phyloP scores from a whole-genome alignment of 2,797 vertebrate species.

The Hoplostethus mediterraneus region DNA sequence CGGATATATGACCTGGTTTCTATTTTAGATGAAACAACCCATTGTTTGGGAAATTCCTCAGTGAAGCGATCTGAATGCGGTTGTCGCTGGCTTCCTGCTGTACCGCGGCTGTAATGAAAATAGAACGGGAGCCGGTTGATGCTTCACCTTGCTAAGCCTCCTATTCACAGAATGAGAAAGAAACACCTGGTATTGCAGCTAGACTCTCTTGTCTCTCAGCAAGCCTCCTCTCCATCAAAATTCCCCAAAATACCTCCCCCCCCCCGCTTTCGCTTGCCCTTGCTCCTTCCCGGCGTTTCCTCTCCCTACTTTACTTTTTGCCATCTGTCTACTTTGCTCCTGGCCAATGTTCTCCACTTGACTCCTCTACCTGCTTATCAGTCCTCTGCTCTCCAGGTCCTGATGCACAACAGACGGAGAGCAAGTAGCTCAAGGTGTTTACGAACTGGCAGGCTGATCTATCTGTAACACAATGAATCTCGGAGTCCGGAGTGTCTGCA shows the following conservation, averaged over 20 bases:
- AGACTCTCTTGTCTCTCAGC: conserved; percentile 21
- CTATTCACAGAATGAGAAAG: conserved; percentile 34
- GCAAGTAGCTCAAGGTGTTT: conserved; percentile 25
- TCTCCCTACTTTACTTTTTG: conserved; percentile 14
- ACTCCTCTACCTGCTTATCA: conserved; percentile 37
- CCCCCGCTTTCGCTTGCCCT: neutral
- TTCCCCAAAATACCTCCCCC: conserved; percentile 2
- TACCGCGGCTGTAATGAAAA: conserved; percentile 17
- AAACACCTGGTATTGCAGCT: conserved; percentile 9
- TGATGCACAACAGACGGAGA: conserved; percentile 25
- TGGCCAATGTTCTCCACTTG: conserved; percentile 28
- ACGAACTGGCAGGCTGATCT: conserved; percentile 17
- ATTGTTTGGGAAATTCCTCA: conserved; percentile 25
- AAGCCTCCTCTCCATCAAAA: neutral
- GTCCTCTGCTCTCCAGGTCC: conserved; percentile 9
- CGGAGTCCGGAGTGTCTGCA: conserved; percentile 2
- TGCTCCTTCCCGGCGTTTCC: neutral
- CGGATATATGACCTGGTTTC: conserved; percentile 8
- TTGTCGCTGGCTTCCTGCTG: neutral
- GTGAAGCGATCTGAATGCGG: conserved; percentile 22
- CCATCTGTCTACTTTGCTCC: conserved; percentile 50
- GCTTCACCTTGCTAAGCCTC: conserved; percentile 27
- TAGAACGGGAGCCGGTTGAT: conserved; percentile 32
- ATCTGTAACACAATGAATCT: neutral
- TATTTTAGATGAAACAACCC: neutral